Evolutionary conservation across 2,888 invertebrate species (phyloP).

Genomic region (Cataglyphis livida): DNA sequence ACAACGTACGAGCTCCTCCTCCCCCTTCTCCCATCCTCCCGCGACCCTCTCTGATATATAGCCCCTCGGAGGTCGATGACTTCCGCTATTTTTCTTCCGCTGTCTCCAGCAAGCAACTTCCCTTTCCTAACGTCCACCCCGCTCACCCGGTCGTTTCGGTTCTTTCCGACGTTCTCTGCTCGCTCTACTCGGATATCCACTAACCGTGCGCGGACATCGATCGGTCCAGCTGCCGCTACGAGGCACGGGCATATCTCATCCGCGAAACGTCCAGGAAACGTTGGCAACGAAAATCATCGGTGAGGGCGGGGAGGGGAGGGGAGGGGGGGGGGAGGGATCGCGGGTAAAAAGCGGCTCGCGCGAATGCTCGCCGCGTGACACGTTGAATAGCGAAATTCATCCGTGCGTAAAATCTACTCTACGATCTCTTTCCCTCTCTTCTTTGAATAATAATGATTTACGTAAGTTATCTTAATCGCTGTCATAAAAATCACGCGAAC

Average conservation of each 20-base stretch:
- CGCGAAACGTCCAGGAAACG: conserved; percentile 55
- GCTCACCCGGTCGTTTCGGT: conserved; percentile 75
- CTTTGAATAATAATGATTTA: conserved; percentile 11
- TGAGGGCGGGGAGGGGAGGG: neutral
- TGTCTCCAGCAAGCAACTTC: conserved; percentile 87
- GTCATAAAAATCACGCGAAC: neutral
- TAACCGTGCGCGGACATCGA: conserved; percentile 73
- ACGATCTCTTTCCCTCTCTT: conserved; percentile 14
- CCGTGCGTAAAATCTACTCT: neutral
- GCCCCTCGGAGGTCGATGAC: conserved; percentile 88
- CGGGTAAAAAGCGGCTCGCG: conserved; percentile 1
- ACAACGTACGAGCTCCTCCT: conserved; percentile 61
- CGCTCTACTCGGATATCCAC: conserved; percentile 72
- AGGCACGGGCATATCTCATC: conserved; percentile 60
- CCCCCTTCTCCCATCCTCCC: conserved; percentile 72
- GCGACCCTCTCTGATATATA: conserved; percentile 86
- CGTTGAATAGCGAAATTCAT: neutral
- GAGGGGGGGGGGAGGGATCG: neutral
- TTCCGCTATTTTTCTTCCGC: conserved; percentile 88
- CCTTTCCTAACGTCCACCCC: conserved; percentile 80
- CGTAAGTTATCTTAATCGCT: conserved; percentile 3
- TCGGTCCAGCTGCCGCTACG: conserved; percentile 63
- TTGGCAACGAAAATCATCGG: conserved; percentile 57
- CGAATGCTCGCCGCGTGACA: neutral
- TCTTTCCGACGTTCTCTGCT: conserved; percentile 75